Evolutionary conservation across 1,140 invertebrate genomes (phyloP).

Genomic region (Neuroterus valhalla): DNA sequence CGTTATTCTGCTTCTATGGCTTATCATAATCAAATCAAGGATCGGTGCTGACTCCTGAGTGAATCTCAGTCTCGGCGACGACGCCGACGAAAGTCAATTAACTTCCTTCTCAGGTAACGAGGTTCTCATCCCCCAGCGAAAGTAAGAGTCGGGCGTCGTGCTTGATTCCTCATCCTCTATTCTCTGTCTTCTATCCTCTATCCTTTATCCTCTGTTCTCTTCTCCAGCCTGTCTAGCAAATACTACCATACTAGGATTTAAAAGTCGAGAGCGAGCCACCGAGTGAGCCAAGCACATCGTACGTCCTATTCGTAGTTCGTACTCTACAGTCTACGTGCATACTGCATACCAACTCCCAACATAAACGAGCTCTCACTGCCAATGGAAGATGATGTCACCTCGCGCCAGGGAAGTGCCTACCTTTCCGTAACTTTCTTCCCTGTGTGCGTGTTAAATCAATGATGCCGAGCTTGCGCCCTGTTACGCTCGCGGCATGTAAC

Average conservation of each 20-base stretch:
- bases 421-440: constrained; percentile 13
- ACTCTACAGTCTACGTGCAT: not conserved
- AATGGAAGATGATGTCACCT: constrained; percentile 24
- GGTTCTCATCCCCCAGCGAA: constrained; percentile 20
- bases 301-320: not conserved
- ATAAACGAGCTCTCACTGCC: constrained; percentile 1
- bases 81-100: constrained; percentile 29
- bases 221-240: no score
- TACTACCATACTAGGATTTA: not conserved
- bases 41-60: constrained; percentile 11
- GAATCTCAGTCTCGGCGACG: constrained; percentile 11
- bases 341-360: not conserved
- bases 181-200: not conserved
- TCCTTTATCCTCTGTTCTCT: no score
- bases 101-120: constrained; percentile 28
- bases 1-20: constrained; percentile 2
- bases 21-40: constrained; percentile 15
- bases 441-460: constrained; percentile 70
- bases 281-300: not conserved
- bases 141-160: constrained; percentile 16
- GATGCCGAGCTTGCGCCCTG: constrained; percentile 70
- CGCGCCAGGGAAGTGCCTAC: constrained; percentile 18
- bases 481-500: constrained; percentile 44
- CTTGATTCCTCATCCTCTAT: not conserved
- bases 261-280: constrained; percentile 17